These are phyloP conservation scores for Margarornis squamiger DNA, from an alignment of 2,797 vertebrate species.

Conservation along the genomic window DNA sequence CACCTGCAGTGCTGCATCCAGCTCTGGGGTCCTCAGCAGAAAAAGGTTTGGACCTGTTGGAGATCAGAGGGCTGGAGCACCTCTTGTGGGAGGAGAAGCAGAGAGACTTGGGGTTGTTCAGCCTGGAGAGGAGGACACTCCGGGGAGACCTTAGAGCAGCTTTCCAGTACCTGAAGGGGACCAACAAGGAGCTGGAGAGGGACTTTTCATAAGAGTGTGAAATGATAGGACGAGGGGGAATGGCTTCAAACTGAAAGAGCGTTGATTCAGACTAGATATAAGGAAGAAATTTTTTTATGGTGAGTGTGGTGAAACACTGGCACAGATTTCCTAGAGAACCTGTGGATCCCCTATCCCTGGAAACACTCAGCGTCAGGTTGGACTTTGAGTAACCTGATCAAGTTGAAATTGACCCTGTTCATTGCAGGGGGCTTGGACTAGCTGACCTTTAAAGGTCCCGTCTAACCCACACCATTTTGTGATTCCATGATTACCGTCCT, in stretches of 20 bases:
- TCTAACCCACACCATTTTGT: background rate
- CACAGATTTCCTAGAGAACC: background rate
- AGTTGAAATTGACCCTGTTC: background rate
- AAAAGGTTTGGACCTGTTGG: accelerated
- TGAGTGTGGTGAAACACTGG: background rate
- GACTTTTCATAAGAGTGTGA: background rate
- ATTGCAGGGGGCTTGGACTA: background rate
- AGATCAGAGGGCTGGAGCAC: background rate
- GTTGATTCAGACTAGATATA: background rate
- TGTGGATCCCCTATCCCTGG: background rate
- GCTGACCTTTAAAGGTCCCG: background rate
- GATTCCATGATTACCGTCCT: background rate
- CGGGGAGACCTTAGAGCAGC: background rate
- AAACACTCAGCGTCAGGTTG: background rate
- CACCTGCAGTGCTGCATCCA: accelerated
- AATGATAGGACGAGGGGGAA: background rate
- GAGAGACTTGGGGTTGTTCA: background rate
- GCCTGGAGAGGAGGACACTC: background rate
- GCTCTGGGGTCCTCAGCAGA: accelerated
- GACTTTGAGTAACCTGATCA: background rate
- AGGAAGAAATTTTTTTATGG: background rate
- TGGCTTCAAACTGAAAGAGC: background rate
- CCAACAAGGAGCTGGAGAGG: background rate
- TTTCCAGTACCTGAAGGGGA: background rate
- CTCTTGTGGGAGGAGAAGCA: background rate